These are phyloP conservation scores for Chloroclysta siterata DNA, from an alignment of 2,888 invertebrate genomes.

Conservation along the genomic window DNA sequence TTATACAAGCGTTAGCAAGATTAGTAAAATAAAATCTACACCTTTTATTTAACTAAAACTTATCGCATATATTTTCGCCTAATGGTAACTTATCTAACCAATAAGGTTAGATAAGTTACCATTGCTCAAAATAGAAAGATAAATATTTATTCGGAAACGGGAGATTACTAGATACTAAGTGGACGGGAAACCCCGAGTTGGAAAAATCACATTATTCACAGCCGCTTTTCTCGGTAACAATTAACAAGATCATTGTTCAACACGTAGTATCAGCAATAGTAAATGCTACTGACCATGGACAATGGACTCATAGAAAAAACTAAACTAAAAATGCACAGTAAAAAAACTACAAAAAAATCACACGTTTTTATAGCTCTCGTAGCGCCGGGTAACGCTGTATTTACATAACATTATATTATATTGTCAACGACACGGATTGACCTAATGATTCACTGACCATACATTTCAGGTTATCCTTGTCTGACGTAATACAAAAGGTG, in stretches of 20 bases:
- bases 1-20: not conserved
- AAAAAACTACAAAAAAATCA: slow-evolving; percentile 50
- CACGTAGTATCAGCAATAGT: slow-evolving; percentile 46
- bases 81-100: slow-evolving; percentile 22
- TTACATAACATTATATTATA: slow-evolving; percentile 71
- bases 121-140: slow-evolving; percentile 35
- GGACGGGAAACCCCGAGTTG: slow-evolving; percentile 68
- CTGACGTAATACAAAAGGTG: slow-evolving; percentile 71
- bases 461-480: slow-evolving; percentile 74
- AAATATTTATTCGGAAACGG: slow-evolving; percentile 47
- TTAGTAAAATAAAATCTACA: not conserved
- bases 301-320: slow-evolving; percentile 60
- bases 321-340: slow-evolving; percentile 33
- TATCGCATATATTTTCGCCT: slow-evolving; percentile 11
- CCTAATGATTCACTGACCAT: slow-evolving; percentile 82
- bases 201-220: slow-evolving; percentile 56
- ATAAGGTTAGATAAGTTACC: slow-evolving; percentile 24
- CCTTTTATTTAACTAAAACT: slow-evolving; percentile 10
- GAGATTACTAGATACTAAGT: slow-evolving; percentile 50
- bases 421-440: slow-evolving; percentile 79
- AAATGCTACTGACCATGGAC: slow-evolving; percentile 55
- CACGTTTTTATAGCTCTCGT: slow-evolving; percentile 52
- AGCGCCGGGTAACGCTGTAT: slow-evolving; percentile 57
- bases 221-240: slow-evolving; percentile 67
- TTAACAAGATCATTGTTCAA: slow-evolving; percentile 66